Evolutionary conservation across 2,113 vertebrate genomes (phyloP), one percentile per base, ranked within the genome.

Genomic region (Euleptes europaea): DNA sequence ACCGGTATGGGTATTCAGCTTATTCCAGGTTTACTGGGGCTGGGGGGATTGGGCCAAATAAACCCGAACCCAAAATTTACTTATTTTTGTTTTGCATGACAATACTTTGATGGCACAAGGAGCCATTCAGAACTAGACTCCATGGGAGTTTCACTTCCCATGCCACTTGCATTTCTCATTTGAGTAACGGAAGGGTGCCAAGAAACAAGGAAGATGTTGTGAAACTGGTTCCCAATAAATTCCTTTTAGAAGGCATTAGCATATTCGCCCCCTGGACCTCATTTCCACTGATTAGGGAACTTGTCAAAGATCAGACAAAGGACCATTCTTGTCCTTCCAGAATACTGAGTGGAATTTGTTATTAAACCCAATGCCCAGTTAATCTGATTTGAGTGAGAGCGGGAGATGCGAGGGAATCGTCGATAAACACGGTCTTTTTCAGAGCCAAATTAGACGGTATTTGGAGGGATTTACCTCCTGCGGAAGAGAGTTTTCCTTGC

Each of bases 241-340:
- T 92, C 38, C 90, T 88, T 92, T 89, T 80, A 87, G 75, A 82
- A 73, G 80, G 74, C 47, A 91, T 94, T 94, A 90, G 42, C 78
- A 86, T 89, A 92, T 76, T 86, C 65, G 88, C 82, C 87, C 88
- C 4, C 31, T 85, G 89, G 87, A 86, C 90, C 92, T 94, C 89
- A 94, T 94, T 95, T 92, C 91, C 90, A 93, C 89, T 90, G 89
- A 93, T 93, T 95, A 93, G 71, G 84, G 74, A 91, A 90, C 57
- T 90, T 92, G 80, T 86, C 88, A 88, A 66, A 82, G 87, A 93
- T 88, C 90, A 94, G 80, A 94, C 88, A 90, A 90, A 94, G 91
- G 84, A 91, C 87, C 76, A 76, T 88, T 79, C 86, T 57, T 83
- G 63, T 88, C 91, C 83, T 85, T 40, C 42, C 80, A 69, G 31